phyloP scores from a whole-genome alignment of 1,140 invertebrate genomes.

The roundworm (Caenorhabditis elegans) region WBcel235 BX284605.5:7771501-7772000 shows the following conservation, averaged over 20 bases:
- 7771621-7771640: slow-evolving; percentile 88
- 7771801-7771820: slow-evolving; percentile 46
- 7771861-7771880: slow-evolving; percentile 59
- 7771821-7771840: slow-evolving; percentile 48
- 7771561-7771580: slow-evolving; percentile 57
- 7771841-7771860: slow-evolving; percentile 57
- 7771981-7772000: too few relatives aligned
- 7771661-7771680: slow-evolving; percentile 61
- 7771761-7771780: slow-evolving; percentile 53
- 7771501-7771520: slow-evolving; percentile 62
- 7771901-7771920: slow-evolving; percentile 56
- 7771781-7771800: not conserved
- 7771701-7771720: slow-evolving; percentile 55
- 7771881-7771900: slow-evolving; percentile 63
- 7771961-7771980: too few relatives aligned
- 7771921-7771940: slow-evolving; percentile 56
- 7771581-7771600: slow-evolving; percentile 61
- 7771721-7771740: slow-evolving; percentile 59
- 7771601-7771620: slow-evolving; percentile 63
- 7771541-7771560: slow-evolving; percentile 50
- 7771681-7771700: slow-evolving; percentile 60
- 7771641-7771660: slow-evolving; percentile 78
- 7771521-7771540: slow-evolving; percentile 54
- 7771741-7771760: slow-evolving; percentile 64
- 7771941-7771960: not conserved